Conservation (phyloP, 1,140 invertebrate species). For the Formica exsecta region DNA sequence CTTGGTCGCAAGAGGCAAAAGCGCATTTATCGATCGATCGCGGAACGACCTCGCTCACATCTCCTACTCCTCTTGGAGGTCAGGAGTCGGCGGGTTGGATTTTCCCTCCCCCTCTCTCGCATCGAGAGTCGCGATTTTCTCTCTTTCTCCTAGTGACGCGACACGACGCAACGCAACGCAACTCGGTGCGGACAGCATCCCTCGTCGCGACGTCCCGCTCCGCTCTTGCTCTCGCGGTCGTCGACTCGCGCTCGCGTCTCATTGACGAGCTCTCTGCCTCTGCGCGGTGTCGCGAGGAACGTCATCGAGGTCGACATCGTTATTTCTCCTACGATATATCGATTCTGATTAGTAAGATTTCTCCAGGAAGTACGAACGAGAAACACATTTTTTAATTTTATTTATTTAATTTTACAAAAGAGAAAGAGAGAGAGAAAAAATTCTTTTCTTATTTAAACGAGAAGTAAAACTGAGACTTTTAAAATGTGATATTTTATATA, state of each 20-base stretch:
- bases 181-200: constrained; percentile 59
- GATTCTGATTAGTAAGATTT: not conserved
- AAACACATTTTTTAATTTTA: too few species aligned
- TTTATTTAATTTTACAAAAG: not conserved
- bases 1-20: constrained; percentile 65
- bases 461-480: too few species aligned
- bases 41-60: constrained; percentile 73
- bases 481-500: too few species aligned
- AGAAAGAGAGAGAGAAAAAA: not conserved
- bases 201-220: constrained; percentile 44
- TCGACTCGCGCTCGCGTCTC: constrained; percentile 64
- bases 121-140: constrained; percentile 15
- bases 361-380: not conserved
- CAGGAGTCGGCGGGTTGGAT: constrained; percentile 72
- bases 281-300: constrained; percentile 8
- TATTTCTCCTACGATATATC: not conserved
- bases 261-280: constrained; percentile 40
- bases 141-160: constrained; percentile 45
- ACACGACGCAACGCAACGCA: not conserved
- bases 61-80: constrained; percentile 73
- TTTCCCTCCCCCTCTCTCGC: constrained; percentile 53
- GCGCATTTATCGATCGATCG: constrained; percentile 75
- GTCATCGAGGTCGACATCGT: not conserved
- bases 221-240: constrained; percentile 50
- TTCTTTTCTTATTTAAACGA: not conserved